Evolutionary conservation across 35 echinoderm and acorn worm genomes (phyloP).

Genomic region (Heliocidaris tuberculata): DNA sequence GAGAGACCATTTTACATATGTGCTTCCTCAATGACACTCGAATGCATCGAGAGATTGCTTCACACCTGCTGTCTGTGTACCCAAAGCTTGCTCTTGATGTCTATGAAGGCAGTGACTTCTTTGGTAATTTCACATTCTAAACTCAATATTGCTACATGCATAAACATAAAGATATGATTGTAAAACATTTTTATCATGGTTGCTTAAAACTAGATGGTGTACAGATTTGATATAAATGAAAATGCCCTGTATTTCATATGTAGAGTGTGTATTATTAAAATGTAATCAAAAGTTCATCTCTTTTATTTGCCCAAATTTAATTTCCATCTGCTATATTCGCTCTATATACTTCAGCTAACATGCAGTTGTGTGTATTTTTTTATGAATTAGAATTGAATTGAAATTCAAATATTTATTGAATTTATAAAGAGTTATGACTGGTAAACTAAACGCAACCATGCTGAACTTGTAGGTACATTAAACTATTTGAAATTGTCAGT

Average conservation of each 20-base stretch:
- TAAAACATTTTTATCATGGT: not conserved
- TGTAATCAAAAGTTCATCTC: not conserved
- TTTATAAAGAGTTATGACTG: too few species aligned
- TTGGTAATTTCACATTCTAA: slow-evolving; percentile 60
- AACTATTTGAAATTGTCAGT: not conserved
- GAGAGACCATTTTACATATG: slow-evolving; percentile 92
- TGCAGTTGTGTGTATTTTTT: not conserved
- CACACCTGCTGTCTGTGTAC: slow-evolving; percentile 66
- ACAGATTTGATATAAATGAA: not conserved
- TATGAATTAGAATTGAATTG: not conserved
- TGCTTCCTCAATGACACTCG: slow-evolving; percentile 86
- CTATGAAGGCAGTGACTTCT: slow-evolving; percentile 91
- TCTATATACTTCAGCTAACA: not conserved
- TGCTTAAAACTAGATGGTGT: not conserved
- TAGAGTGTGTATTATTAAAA: too few species aligned
- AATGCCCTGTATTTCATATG: too few species aligned
- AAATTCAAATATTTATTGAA: too few species aligned
- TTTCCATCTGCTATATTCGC: not conserved
- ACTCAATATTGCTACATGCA: not conserved
- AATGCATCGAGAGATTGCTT: slow-evolving; percentile 70
- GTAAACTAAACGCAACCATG: too few species aligned
- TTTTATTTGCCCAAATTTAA: not conserved
- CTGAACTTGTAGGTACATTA: too few species aligned
- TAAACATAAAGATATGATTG: too few species aligned
- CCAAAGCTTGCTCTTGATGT: slow-evolving; percentile 74